Conservation (phyloP, 2,888 invertebrate species). For the Tridacna gigas region DNA sequence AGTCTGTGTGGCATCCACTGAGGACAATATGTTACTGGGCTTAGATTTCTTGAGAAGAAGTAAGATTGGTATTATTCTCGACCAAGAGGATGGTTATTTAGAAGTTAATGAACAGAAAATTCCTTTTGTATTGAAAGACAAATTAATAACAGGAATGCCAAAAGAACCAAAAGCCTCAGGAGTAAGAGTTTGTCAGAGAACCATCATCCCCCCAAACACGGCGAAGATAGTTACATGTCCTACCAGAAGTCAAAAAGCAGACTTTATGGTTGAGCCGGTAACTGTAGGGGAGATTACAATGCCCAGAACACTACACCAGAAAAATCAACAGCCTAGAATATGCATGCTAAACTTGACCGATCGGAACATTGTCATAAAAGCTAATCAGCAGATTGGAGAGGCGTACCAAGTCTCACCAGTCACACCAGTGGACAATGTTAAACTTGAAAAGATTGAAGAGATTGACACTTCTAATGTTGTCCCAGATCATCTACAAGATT, state of each 20-base stretch:
- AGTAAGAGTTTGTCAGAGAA: no score
- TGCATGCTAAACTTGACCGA: background rate
- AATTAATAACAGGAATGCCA: background rate
- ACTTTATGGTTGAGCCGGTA: no score
- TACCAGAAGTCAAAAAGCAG: no score
- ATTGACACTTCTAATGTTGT: no score
- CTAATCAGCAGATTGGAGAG: background rate
- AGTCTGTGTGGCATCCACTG: background rate
- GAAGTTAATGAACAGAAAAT: background rate
- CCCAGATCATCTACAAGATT: background rate
- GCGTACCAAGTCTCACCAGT: background rate
- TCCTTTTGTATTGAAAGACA: background rate
- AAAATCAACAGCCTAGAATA: background rate
- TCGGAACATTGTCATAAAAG: background rate
- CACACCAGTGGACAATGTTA: no score
- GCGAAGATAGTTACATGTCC: no score
- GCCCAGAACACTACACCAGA: background rate
- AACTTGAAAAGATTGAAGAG: no score
- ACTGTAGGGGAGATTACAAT: no score
- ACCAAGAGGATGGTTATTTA: background rate
- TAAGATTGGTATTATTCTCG: background rate
- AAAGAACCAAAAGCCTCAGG: background rate
- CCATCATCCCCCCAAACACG: no score
- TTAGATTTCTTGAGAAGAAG: slow-evolving; percentile 1
- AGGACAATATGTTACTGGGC: background rate